Conservation (phyloP, 2,113 vertebrate species). For the Caretta caretta region DNA sequence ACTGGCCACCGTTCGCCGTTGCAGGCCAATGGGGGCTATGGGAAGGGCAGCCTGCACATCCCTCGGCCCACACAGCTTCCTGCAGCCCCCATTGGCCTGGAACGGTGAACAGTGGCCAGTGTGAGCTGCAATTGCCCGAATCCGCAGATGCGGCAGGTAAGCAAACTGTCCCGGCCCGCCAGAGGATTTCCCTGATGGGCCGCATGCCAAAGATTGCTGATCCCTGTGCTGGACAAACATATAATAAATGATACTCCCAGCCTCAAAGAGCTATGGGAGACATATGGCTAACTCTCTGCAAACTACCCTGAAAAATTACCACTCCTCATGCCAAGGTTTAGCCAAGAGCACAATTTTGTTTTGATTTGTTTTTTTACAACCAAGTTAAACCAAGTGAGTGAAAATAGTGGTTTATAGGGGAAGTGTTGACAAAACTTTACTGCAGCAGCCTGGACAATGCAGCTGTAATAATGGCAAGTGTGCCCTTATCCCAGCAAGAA, state of each 20-base stretch:
- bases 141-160: too few relatives aligned
- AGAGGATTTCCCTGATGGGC: too few relatives aligned
- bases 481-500: constrained; percentile 65
- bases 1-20: too few relatives aligned
- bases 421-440: constrained; percentile 66
- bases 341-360: constrained; percentile 6
- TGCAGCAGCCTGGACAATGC: constrained; percentile 49
- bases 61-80: too few relatives aligned
- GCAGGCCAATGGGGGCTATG: too few relatives aligned
- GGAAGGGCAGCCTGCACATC: too few relatives aligned
- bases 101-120: fast-evolving
- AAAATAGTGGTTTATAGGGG: constrained; percentile 49
- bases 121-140: too few relatives aligned
- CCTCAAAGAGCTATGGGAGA: constrained; percentile 11
- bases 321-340: constrained; percentile 31
- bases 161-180: too few relatives aligned
- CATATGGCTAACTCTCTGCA: constrained; percentile 9
- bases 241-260: not conserved
- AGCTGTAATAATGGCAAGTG: constrained; percentile 50
- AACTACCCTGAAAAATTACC: not conserved
- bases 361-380: not conserved
- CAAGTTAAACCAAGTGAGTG: constrained; percentile 30
- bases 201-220: too few relatives aligned
- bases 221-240: constrained; percentile 1
- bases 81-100: too few relatives aligned